Conservation (phyloP, 1,140 invertebrate species). For the Chlorops oryzae region DNA sequence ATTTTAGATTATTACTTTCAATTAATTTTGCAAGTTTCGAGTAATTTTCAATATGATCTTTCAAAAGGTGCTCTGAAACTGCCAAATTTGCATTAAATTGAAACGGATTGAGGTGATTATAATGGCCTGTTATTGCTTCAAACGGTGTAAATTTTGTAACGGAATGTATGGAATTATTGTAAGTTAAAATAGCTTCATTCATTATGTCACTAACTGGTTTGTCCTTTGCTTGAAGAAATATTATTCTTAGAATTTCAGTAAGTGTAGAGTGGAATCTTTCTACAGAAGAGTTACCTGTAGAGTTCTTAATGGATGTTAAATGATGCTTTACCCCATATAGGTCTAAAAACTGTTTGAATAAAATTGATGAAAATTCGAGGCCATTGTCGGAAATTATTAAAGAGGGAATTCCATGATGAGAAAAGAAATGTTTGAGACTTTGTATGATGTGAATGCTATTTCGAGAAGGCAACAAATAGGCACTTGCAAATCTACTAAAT, state of each 20-base stretch:
- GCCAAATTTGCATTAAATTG: too few species aligned
- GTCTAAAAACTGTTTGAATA: conserved; percentile 23
- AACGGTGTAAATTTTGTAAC: conserved; percentile 16
- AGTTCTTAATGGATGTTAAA: conserved; percentile 18
- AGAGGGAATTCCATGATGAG: conserved; percentile 17
- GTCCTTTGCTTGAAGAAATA: conserved; percentile 13
- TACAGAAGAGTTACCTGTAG: conserved; percentile 16
- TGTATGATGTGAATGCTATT: conserved; percentile 14
- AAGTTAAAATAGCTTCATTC: too few species aligned
- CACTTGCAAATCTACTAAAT: not conserved
- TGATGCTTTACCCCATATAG: conserved; percentile 22
- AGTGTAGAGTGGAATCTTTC: conserved; percentile 25
- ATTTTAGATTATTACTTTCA: too few species aligned
- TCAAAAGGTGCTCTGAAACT: too few species aligned
- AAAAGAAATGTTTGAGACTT: conserved; percentile 20
- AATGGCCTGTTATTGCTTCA: too few species aligned
- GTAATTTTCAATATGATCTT: too few species aligned
- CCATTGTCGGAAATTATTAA: conserved; percentile 22
- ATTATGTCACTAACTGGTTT: conserved; percentile 14
- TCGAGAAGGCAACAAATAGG: conserved; percentile 17
- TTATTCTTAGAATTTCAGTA: conserved; percentile 24
- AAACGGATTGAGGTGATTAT: too few species aligned
- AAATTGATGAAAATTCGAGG: conserved; percentile 19
- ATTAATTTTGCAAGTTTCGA: too few species aligned
- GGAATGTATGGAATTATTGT: conserved; percentile 24